Conservation (phyloP, 2,888 invertebrate species). For the Ormyrus nitidulus region DNA sequence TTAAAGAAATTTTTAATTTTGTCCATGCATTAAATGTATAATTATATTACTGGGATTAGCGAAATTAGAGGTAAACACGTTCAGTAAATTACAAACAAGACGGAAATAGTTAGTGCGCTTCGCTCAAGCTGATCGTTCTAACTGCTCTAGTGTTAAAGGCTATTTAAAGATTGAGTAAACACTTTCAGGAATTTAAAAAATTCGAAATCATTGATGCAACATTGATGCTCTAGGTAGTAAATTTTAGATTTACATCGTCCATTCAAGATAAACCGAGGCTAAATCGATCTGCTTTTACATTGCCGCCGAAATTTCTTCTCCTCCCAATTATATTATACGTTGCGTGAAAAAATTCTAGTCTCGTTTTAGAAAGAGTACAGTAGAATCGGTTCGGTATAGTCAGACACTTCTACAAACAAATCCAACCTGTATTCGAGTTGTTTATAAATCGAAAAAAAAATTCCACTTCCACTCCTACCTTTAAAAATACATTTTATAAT, state of each 20-base stretch:
- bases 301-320: background rate
- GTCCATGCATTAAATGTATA: no score
- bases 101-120: slow-evolving; percentile 26
- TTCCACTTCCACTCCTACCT: no score
- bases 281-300: background rate
- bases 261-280: no score
- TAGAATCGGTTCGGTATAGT: background rate
- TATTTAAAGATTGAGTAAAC: slow-evolving; percentile 41
- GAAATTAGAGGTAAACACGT: background rate
- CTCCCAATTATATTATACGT: background rate
- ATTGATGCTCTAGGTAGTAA: background rate
- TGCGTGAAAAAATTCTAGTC: background rate
- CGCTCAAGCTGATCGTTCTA: slow-evolving; percentile 3
- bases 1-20: no score
- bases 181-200: slow-evolving; percentile 19
- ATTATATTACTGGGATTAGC: no score
- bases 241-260: slow-evolving; percentile 7
- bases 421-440: no score
- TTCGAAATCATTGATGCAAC: background rate
- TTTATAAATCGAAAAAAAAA: no score
- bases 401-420: background rate
- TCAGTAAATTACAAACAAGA: slow-evolving; percentile 16
- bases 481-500: no score
- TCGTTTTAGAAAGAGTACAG: background rate
- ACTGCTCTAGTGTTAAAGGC: slow-evolving; percentile 16